Evolutionary conservation across 2,797 vertebrate species (phyloP).

Genomic region (Naso thynnoides): DNA sequence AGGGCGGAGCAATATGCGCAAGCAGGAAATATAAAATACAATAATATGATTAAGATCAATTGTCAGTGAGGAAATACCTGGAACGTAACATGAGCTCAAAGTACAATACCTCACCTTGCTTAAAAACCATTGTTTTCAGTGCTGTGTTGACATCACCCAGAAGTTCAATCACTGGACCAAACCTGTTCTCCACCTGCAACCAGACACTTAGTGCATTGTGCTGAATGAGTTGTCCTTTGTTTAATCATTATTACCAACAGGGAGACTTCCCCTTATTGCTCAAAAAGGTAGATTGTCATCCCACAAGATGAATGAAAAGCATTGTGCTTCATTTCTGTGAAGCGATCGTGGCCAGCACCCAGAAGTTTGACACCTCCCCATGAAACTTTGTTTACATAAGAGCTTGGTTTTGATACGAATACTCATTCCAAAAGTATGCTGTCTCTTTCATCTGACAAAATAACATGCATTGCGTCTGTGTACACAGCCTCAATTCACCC

Average conservation of each 20-base stretch:
- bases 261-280: slow-evolving; percentile 77
- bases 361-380: slow-evolving; percentile 68
- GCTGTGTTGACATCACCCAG: slow-evolving; percentile 64
- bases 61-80: slow-evolving; percentile 46
- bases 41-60: slow-evolving; percentile 45
- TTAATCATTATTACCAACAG: slow-evolving; percentile 77
- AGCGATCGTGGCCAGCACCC: slow-evolving; percentile 60
- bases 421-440: slow-evolving; percentile 64
- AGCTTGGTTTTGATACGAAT: slow-evolving; percentile 67
- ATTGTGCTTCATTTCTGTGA: slow-evolving; percentile 72
- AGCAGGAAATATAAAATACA: slow-evolving; percentile 23
- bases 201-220: slow-evolving; percentile 73
- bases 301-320: slow-evolving; percentile 81
- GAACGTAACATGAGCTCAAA: slow-evolving; percentile 55
- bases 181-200: slow-evolving; percentile 70
- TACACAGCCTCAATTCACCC: slow-evolving; percentile 52
- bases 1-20: too few species aligned
- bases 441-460: slow-evolving; percentile 71
- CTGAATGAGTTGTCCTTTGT: slow-evolving; percentile 75
- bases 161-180: slow-evolving; percentile 48
- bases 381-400: slow-evolving; percentile 74
- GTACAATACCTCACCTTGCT: slow-evolving; percentile 36
- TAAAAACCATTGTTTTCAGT: slow-evolving; percentile 63
- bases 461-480: slow-evolving; percentile 59
- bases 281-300: slow-evolving; percentile 75